Percentiles rank a stretch among this genome's conserved stretches.
phyloP scores from a whole-genome alignment of 2,888 invertebrate genomes.

The Quadroppia sp. region DNA sequence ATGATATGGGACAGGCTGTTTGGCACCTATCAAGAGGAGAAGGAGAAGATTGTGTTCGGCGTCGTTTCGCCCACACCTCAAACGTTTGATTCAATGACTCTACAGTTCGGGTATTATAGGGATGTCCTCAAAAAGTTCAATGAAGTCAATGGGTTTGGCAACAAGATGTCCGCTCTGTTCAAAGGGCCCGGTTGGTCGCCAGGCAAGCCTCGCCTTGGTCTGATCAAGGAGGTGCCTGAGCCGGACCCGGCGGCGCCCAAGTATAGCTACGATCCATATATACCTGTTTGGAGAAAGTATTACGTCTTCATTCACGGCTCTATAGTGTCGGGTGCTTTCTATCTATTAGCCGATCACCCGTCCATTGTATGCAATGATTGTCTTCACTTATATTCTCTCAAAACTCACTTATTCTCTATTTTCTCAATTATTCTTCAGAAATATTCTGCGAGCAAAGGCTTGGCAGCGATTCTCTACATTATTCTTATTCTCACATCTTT shows the following conservation, averaged over 20 bases:
- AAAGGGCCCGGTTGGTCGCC: conserved; percentile 87
- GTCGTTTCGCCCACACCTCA: conserved; percentile 70
- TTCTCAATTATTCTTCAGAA: not conserved
- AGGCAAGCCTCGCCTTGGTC: conserved; percentile 69
- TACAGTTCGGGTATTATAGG: conserved; percentile 68
- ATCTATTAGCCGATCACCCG: conserved; percentile 36
- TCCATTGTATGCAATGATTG: not conserved
- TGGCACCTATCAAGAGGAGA: conserved; percentile 75
- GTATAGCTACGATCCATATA: conserved; percentile 30
- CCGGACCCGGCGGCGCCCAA: conserved; percentile 54
- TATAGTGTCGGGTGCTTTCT: conserved; percentile 22
- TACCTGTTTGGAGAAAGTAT: conserved; percentile 28
- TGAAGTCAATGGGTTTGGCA: conserved; percentile 55
- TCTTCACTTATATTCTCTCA: not conserved
- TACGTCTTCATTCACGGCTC: conserved; percentile 24
- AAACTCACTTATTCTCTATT: not conserved
- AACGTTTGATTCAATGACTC: conserved; percentile 67
- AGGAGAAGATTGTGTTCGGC: conserved; percentile 76
- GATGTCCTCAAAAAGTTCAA: conserved; percentile 64
- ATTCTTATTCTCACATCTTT: conserved; percentile 36
- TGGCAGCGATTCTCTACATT: conserved; percentile 10
- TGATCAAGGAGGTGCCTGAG: conserved; percentile 68
- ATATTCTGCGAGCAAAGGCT: conserved; percentile 18
- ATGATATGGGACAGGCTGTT: conserved; percentile 84
- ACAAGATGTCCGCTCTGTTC: conserved; percentile 68